phyloP scores from a whole-genome alignment of 2,113 vertebrate genomes.

The Ceyx melanurus region DNA sequence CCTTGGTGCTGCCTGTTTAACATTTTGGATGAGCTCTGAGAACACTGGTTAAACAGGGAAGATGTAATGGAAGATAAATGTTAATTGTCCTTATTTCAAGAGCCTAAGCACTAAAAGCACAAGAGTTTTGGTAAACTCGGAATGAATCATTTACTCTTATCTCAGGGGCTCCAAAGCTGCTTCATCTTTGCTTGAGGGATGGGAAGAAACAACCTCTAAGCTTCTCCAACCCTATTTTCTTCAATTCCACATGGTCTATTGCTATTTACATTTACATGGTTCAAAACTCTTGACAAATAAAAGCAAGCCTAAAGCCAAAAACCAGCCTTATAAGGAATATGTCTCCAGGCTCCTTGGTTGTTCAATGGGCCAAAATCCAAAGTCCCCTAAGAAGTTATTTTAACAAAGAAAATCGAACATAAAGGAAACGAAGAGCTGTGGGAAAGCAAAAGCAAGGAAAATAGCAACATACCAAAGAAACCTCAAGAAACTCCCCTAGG shows the following conservation, averaged over 20 bases:
- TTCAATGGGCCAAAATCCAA: neutral
- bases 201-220: neutral
- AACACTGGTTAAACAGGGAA: neutral
- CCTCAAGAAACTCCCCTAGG: constrained; percentile 36
- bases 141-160: neutral
- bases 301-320: neutral
- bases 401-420: constrained; percentile 10
- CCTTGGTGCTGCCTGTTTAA: neutral
- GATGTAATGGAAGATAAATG: constrained; percentile 23
- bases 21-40: neutral
- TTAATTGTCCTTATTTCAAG: neutral
- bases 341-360: neutral
- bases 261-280: neutral
- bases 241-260: neutral
- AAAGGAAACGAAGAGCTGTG: constrained; percentile 19
- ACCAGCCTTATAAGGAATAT: neutral
- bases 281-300: neutral
- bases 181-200: neutral
- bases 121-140: neutral
- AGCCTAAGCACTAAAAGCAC: neutral
- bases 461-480: constrained; percentile 39
- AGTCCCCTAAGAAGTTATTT: neutral
- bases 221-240: neutral
- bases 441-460: constrained; percentile 43
- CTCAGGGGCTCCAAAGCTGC: neutral